These are phyloP conservation scores for Diplolepis rosae DNA, from an alignment of 2,888 invertebrate genomes.

Conservation along the genomic window DNA sequence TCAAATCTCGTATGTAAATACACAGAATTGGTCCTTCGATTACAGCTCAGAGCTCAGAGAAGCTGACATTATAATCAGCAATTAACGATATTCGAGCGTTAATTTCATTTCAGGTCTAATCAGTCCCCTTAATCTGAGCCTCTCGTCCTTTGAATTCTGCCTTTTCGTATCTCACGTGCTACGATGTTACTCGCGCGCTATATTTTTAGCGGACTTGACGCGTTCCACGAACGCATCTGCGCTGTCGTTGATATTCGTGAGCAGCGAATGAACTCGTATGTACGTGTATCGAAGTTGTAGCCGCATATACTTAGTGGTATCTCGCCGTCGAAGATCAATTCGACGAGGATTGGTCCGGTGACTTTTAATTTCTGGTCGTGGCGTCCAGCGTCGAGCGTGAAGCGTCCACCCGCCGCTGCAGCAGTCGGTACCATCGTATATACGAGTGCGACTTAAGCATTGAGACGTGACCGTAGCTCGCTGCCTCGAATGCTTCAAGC, in stretches of 20 bases:
- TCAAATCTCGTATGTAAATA: not conserved
- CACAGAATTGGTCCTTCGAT: not conserved
- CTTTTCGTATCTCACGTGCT: conserved; percentile 20
- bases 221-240: conserved; percentile 28
- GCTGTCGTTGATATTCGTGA: conserved; percentile 43
- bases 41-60: conserved; percentile 7
- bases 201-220: conserved; percentile 19
- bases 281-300: conserved; percentile 28
- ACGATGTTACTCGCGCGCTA: conserved; percentile 21
- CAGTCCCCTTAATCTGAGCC: not conserved
- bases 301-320: conserved; percentile 23
- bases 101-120: conserved; percentile 17
- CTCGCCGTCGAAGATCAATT: conserved; percentile 34
- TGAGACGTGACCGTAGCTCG: conserved; percentile 64
- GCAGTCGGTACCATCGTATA: conserved; percentile 44
- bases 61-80: conserved; percentile 24
- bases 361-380: conserved; percentile 43
- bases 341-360: conserved; percentile 39
- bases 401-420: conserved; percentile 34
- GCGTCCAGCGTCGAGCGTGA: not conserved
- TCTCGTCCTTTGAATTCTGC: conserved; percentile 12
- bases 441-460: conserved; percentile 59
- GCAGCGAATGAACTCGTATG: conserved; percentile 33
- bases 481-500: conserved; percentile 59
- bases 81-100: conserved; percentile 24